Evolutionary conservation across 2,888 invertebrate species (phyloP).

Genomic region (Spialia ferax): DNA sequence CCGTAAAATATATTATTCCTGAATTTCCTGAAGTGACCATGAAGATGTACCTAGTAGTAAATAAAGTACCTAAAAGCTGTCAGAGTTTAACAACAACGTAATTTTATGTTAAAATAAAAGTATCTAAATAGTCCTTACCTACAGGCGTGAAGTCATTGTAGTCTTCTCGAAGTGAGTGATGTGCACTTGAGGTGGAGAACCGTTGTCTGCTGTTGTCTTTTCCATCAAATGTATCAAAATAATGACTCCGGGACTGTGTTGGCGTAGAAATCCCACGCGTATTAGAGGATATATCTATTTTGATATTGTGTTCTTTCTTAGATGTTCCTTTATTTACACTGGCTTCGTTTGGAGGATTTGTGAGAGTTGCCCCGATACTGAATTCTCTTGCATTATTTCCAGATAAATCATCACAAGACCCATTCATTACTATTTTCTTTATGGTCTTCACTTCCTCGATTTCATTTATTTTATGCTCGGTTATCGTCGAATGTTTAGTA

Average conservation of each 20-base stretch:
- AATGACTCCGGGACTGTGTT: slow-evolving; percentile 24
- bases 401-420: slow-evolving; percentile 57
- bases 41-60: too few relatives aligned
- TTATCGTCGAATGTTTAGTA: slow-evolving; percentile 70
- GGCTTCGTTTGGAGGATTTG: slow-evolving; percentile 2
- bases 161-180: slow-evolving; percentile 39
- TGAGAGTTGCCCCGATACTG: background rate
- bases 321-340: slow-evolving; percentile 16
- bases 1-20: too few relatives aligned
- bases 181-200: slow-evolving; percentile 24
- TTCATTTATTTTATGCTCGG: slow-evolving; percentile 77
- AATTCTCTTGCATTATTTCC: slow-evolving; percentile 11
- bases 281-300: slow-evolving; percentile 27
- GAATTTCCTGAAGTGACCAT: too few relatives aligned
- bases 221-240: slow-evolving; percentile 30
- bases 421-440: slow-evolving; percentile 77
- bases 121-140: slow-evolving; percentile 43
- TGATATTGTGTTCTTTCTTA: slow-evolving; percentile 32
- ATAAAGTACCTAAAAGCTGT: too few relatives aligned
- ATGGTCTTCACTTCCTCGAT: slow-evolving; percentile 81
- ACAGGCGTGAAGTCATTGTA: slow-evolving; percentile 31
- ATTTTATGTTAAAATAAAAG: background rate
- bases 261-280: slow-evolving; percentile 13
- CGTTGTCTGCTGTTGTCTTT: slow-evolving; percentile 20
- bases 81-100: too few relatives aligned